Base-by-base conservation (phyloP, 1,140 invertebrate genomes). In the Drosophila aff. region DNA sequence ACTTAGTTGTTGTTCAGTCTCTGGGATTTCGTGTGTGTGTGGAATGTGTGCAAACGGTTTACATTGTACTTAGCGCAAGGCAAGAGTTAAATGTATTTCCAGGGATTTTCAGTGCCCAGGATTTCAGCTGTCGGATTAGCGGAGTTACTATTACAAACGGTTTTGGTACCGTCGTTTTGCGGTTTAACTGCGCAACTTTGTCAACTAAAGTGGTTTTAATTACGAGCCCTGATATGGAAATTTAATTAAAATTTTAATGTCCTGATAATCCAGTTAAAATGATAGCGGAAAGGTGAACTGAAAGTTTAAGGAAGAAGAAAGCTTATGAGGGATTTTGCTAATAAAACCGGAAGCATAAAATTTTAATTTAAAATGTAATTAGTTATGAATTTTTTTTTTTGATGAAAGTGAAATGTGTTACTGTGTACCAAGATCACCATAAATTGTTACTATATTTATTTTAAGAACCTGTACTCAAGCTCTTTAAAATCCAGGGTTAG, bases 61-160 rank as follows among this genome's bases (percentile, higher is more conserved):
- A 87, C 84, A 89, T 80, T 89, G 76, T 87, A 81, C 76, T 87
- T 89, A 83, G 73, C 73, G 76, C 58, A 18, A 60, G 44, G 67
- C 83, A 82, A 83, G 80, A 86, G 80, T 80, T 83, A 77, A 89
- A 83, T 80, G 60, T 67, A 52, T 58, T 75, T 67, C 40, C 21
- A 23, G 57, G 41, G 57, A 62, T 62, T 69, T 68, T 50, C 44
- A 36, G 64, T 47, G 40, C 28, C 28, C 64, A 36, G 21, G 52
- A 43, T 36, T n/a, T 67, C 43, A 50, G 44, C 46, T 68, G 44
- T 47, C 16, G 69, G 55, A 74, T 74, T 73, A 74, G 52, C 68
- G 31, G 57, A 60, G 69, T 69, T 71, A 71, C 69, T 40, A 59
- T 71, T 58, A 50, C 69, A 59, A n/a, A 7, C 18, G 43, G 50